A percentile compares a stretch with the other conserved stretches of the same genome.
These are phyloP conservation scores for Toxonevra muliebris DNA, from an alignment of 2,888 invertebrate species.

Conservation along the genomic window DNA sequence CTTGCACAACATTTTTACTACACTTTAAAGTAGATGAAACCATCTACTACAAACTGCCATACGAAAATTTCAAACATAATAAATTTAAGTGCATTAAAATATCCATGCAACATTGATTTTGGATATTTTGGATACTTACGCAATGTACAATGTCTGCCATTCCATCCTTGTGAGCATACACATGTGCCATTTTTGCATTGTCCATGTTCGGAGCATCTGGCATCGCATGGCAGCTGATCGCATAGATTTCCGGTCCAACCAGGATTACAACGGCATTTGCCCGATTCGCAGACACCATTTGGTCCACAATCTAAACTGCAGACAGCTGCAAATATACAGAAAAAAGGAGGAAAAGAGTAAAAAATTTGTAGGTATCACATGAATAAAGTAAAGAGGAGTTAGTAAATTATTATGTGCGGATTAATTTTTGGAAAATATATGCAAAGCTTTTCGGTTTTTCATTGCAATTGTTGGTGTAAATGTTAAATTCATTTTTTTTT, in stretches of 20 bases:
- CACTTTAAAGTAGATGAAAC: no score
- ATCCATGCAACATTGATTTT: not conserved
- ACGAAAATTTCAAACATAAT: no score
- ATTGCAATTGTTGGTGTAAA: not conserved
- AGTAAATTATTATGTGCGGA: not conserved
- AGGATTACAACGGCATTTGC: constrained; percentile 88
- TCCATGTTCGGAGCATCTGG: constrained; percentile 92
- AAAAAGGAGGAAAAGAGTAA: constrained; percentile 31
- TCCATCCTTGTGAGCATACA: constrained; percentile 97
- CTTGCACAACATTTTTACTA: no score
- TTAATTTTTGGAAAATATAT: not conserved
- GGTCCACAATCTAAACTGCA: constrained; percentile 93
- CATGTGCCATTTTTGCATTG: constrained; percentile 98
- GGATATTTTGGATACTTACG: constrained; percentile 73
- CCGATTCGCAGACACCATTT: constrained; percentile 93
- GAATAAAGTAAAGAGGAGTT: constrained; percentile 9
- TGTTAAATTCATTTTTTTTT: no score
- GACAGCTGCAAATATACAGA: constrained; percentile 71
- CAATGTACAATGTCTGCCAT: constrained; percentile 95
- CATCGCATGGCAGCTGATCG: constrained; percentile 90
- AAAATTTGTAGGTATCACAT: not conserved
- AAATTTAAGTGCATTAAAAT: not conserved
- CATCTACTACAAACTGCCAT: no score
- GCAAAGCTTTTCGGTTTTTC: not conserved
- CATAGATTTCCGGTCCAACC: constrained; percentile 95